Evolutionary conservation across 2,113 vertebrate genomes (phyloP).

Genomic region (Dunckerocampus dactyliophorus): DNA sequence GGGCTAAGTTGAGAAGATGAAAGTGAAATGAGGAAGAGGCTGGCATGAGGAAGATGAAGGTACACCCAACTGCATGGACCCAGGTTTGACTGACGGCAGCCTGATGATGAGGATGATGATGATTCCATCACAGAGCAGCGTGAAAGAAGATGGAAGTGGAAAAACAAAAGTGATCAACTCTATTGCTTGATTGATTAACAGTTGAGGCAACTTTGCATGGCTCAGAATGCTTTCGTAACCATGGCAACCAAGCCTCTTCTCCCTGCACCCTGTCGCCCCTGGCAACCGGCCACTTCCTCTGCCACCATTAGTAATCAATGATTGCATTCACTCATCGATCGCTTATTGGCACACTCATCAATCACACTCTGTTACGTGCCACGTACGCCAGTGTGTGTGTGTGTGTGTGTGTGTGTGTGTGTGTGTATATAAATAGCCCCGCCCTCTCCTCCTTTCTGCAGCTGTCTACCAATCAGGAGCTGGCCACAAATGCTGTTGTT

Average conservation of each 20-base stretch:
- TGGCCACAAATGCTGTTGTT: not conserved
- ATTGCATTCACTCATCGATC: slow-evolving; percentile 27
- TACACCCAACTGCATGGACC: slow-evolving; percentile 98
- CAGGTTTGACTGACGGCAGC: slow-evolving; percentile 96
- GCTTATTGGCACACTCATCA: slow-evolving; percentile 8
- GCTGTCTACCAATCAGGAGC: slow-evolving; percentile 11
- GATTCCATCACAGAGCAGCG: slow-evolving; percentile 79
- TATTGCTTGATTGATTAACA: no score
- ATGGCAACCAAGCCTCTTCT: no score
- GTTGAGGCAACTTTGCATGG: no score
- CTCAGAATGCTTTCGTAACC: no score
- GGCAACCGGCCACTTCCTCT: not conserved
- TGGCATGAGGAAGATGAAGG: slow-evolving; percentile 42
- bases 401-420: not conserved
- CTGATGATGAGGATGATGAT: slow-evolving; percentile 75
- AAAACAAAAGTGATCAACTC: slow-evolving; percentile 16
- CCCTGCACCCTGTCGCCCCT: not conserved
- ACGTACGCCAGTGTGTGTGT: no score
- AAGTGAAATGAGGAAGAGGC: slow-evolving; percentile 1
- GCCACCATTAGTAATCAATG: slow-evolving; percentile 24
- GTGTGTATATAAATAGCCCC: no score
- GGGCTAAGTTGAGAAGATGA: not conserved
- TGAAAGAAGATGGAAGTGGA: slow-evolving; percentile 62
- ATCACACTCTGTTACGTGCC: no score
- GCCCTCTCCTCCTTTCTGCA: no score